Evolutionary conservation across 2,113 vertebrate genomes (phyloP).

Genomic region (Candoia aspera): DNA sequence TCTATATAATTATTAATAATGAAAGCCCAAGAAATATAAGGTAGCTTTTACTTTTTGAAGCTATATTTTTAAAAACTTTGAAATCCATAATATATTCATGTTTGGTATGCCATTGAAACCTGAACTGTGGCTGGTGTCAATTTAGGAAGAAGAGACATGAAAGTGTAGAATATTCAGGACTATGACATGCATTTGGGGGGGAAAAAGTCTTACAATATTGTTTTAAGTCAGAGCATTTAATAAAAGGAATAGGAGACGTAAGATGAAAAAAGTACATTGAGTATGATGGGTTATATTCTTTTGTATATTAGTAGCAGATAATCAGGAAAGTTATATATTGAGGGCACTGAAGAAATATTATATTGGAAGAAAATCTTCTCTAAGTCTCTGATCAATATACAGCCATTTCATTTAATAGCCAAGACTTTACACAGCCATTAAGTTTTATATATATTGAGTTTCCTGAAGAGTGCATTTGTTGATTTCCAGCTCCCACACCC

Average conservation of each 20-base stretch:
- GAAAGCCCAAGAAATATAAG: neutral
- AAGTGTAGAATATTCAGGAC: neutral
- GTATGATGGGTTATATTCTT: neutral
- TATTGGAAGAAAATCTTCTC: neutral
- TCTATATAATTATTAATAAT: neutral
- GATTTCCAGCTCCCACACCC: neutral
- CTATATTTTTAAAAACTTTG: neutral
- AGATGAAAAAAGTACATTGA: neutral
- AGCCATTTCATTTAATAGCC: slow-evolving; percentile 22
- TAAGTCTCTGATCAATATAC: slow-evolving; percentile 5
- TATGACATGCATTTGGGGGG: neutral
- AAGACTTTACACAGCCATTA: slow-evolving; percentile 2
- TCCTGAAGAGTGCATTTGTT: neutral
- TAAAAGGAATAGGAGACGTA: neutral
- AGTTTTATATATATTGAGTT: neutral
- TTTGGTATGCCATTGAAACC: neutral
- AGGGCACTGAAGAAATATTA: neutral
- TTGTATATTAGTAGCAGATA: neutral
- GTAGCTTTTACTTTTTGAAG: neutral
- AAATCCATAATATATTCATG: neutral
- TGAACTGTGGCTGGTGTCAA: neutral
- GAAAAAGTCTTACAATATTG: neutral
- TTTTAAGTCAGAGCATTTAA: neutral
- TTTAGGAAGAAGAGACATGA: neutral
- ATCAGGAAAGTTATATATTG: slow-evolving; percentile 1